phyloP scores from a whole-genome alignment of 1,140 invertebrate species.

The Diuraphis noxia region DNA sequence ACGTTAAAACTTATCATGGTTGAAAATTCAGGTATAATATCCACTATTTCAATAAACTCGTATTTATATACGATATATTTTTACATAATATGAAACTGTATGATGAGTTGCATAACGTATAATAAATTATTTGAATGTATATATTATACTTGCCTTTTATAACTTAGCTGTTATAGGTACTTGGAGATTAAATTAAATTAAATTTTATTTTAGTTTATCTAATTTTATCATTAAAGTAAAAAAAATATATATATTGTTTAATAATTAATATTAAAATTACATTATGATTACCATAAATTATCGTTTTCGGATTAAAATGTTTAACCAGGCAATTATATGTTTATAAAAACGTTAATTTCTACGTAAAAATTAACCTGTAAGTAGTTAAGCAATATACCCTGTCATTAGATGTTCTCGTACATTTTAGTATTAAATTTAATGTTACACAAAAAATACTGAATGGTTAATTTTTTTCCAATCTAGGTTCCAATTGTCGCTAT shows the following conservation, averaged over 20 bases:
- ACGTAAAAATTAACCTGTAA: no score
- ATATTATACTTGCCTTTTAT: neutral
- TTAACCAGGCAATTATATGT: neutral
- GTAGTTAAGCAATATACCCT: neutral
- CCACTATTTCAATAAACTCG: neutral
- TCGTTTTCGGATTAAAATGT: neutral
- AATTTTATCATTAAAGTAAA: neutral
- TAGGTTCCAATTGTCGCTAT: neutral
- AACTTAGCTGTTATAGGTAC: no score
- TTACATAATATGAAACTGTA: neutral
- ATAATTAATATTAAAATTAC: neutral
- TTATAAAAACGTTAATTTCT: neutral
- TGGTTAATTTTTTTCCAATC: neutral
- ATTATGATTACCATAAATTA: no score
- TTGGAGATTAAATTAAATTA: neutral
- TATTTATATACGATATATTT: neutral
- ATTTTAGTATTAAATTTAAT: neutral
- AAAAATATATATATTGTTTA: neutral
- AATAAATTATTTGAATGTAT: neutral
- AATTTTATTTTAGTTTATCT: neutral
- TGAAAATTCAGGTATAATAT: neutral
- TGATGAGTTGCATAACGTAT: no score
- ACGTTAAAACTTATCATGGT: neutral
- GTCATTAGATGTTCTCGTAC: no score
- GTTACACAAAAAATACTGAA: neutral